Evolutionary conservation across 2,888 invertebrate genomes (phyloP), one percentile per base, ranked within the genome.

Genomic region (Bugula neritina): DNA sequence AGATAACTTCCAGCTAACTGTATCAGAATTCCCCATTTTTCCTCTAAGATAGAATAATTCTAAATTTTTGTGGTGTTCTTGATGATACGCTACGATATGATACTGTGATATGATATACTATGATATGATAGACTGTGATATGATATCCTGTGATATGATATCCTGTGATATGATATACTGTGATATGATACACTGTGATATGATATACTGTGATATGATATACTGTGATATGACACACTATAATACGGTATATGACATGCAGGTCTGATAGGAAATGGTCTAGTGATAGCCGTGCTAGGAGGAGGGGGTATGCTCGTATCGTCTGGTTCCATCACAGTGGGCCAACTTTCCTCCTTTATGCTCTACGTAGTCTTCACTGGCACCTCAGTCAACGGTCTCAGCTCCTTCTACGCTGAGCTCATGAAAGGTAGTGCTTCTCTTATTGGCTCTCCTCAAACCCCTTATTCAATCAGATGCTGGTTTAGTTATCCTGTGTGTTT

Each of bases 291-390:
- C 1, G 95, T 96, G 21, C 87, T 97, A 0, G 97, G 95, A 84
- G 92, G 92, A 79, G 96, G 96, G 0, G 94, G 95, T 0, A 88
- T 90, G 1, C 90, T 96, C 90, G 92, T 96, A 43, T 89, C 92
- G 0, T 89, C 90, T 0, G 88, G 91, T 58, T 86, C 90, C 72
- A 80, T 87, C 52, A 85, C 84, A 0, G 91, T 95, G 21, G 96
- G 97, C 2, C 91, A 91, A 75, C 87, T 98, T 25, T 95, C 96
- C 0, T 92, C 97, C 0, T 98, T 98, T 84, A 87, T 98, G 17
- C 84, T 98, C 21, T 98, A 98, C 80, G 95, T 97, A 0, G 94
- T 92, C 0, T 96, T 95, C 79, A 92, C 94, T 23, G 94, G 94
- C 17, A 89, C 95, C 35, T 93, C 95, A 54, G 89, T 96, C 54